Evolutionary conservation across 2,797 vertebrate species (phyloP).

Genomic region (Intellagama lesueurii): DNA sequence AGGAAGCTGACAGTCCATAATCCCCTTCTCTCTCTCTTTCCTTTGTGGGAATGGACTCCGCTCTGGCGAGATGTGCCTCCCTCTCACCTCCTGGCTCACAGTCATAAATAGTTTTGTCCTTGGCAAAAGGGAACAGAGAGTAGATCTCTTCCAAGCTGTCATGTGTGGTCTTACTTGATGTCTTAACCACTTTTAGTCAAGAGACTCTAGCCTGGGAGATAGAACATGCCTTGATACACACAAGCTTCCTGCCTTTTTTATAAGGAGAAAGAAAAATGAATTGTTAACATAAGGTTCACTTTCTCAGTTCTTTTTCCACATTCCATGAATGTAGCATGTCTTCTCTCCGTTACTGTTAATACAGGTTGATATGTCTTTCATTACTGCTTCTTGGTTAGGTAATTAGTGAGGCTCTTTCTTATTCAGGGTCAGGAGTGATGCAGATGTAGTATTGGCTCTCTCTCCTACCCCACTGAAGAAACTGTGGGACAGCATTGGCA

Average conservation of each 20-base stretch:
- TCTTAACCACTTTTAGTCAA: conserved; percentile 3
- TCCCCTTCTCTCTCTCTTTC: no score
- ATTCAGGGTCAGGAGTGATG: background rate
- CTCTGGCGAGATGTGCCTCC: no score
- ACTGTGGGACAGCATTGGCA: background rate
- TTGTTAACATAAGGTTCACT: no score
- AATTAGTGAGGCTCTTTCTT: conserved; percentile 11
- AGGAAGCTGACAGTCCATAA: no score
- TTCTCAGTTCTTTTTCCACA: background rate
- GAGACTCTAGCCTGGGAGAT: background rate
- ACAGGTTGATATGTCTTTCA: background rate
- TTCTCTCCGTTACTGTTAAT: conserved; percentile 30
- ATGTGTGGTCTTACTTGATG: background rate
- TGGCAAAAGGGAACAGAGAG: background rate
- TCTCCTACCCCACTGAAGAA: background rate
- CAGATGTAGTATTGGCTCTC: background rate
- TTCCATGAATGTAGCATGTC: background rate
- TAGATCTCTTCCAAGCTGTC: background rate
- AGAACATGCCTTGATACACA: background rate
- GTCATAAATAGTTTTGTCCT: background rate
- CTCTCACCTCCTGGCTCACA: no score
- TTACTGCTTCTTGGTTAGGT: conserved; percentile 23
- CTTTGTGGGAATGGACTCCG: no score
- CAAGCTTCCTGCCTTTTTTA: background rate
- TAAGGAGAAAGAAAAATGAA: background rate